These are phyloP conservation scores for Nemotelus pantherinus DNA, from an alignment of 2,888 invertebrate genomes.

Conservation along the genomic window DNA sequence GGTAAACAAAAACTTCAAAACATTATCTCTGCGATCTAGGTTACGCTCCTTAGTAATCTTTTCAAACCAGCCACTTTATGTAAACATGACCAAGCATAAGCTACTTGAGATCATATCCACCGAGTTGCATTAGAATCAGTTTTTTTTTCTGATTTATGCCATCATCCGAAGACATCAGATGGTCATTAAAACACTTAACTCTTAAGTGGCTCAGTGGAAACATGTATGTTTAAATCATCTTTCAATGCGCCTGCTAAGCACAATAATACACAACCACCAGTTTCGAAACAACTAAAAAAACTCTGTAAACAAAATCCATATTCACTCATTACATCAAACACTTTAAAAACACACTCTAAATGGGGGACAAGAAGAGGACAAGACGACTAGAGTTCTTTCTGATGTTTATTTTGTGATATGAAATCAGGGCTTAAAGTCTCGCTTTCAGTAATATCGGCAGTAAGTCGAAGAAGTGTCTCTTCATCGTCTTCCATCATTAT, in stretches of 20 bases:
- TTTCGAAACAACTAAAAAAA: background rate
- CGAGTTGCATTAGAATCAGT: too few species aligned
- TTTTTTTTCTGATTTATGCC: background rate
- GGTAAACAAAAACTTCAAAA: too few species aligned
- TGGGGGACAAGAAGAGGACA: background rate
- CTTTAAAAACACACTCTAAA: background rate
- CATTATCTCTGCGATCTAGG: background rate
- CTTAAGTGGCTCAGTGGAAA: background rate
- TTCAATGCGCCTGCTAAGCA: background rate
- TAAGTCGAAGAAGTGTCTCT: constrained; percentile 17
- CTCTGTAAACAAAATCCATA: constrained; percentile 15
- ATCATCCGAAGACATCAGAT: background rate
- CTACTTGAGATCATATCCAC: too few species aligned
- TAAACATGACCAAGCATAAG: too few species aligned
- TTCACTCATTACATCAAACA: constrained; percentile 22
- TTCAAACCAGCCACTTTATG: background rate
- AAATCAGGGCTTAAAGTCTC: constrained; percentile 12
- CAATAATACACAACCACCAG: background rate
- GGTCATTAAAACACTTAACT: background rate
- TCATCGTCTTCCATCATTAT: background rate
- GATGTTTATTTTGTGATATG: constrained; percentile 15
- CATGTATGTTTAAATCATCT: background rate
- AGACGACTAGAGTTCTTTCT: background rate
- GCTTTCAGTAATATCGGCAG: constrained; percentile 13
- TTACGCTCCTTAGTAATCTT: background rate